Base-by-base conservation (phyloP, 2,113 vertebrate species). In the Tychaedon coryphoeus region DNA sequence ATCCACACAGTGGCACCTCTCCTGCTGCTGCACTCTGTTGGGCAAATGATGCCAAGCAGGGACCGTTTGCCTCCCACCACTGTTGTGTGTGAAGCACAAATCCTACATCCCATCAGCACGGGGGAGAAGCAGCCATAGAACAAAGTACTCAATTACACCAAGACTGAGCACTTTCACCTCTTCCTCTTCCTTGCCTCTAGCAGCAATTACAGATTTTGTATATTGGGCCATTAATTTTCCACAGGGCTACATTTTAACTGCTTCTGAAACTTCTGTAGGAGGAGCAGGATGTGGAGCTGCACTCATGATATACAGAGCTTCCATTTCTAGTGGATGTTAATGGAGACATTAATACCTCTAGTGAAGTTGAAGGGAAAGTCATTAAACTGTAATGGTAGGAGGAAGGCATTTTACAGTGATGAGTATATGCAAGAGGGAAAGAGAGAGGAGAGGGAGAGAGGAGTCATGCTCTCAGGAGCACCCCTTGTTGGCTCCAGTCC, bases 191-290 rank as follows among this genome's bases (percentile, higher is more conserved):
- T 91, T 1, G 7, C 82, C 36, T 60, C 67, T 67, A 77, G 78
- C 92, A 77, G 95, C 94, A 94, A 94, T 96, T 96, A 94, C 75
- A 86, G 82, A 74, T 86, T 94, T 93, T 92, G 90, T 86, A 53
- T 64, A 56, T 88, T 71, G 88, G 86, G 69, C 88, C 92, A 92
- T 97, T 96, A 96, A 95, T 96, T 95, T 95, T 80, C 72, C 45
- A 64, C 51, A 88, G 20, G 42, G 82, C 74, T 93, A 81, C 79
- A 71, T 86, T 92, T 90, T 96, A 95, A 93, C 88, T 81, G 88
- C 88, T 77, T 86, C 79, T 93, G 83, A 90, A 97, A 95, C 75
- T 95, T 93, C 65, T 61, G 75, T 14, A 54, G 2, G 16, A 93
- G 81, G 78, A 92, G 70, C 87, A 96, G 45, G 91, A 91, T 0